These are phyloP conservation scores for Uria lomvia DNA, from an alignment of 2,113 vertebrate genomes.

Conservation along the genomic window DNA sequence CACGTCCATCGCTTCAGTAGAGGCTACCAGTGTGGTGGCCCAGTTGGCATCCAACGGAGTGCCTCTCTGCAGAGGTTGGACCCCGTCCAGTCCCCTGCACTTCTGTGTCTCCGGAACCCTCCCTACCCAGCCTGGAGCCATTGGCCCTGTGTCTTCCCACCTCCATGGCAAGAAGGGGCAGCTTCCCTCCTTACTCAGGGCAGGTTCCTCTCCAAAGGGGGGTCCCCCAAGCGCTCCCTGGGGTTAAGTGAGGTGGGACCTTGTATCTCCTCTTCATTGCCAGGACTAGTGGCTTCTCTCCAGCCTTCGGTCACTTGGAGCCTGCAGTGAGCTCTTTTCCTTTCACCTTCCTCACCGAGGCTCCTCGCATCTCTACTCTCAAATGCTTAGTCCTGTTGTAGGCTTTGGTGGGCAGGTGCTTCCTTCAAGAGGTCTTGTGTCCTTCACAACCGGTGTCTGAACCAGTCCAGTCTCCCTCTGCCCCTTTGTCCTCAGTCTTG, in stretches of 20 bases:
- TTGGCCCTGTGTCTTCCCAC: neutral
- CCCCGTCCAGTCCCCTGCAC: rapidly evolving
- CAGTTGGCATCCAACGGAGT: neutral
- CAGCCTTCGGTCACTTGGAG: rapidly evolving
- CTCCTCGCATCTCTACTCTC: neutral
- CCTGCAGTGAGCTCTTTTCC: neutral
- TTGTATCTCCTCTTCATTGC: rapidly evolving
- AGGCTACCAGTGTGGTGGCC: too few relatives aligned
- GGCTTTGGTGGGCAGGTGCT: neutral
- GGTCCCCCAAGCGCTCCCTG: rapidly evolving
- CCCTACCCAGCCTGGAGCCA: neutral
- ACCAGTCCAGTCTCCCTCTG: neutral
- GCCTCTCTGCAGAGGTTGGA: neutral
- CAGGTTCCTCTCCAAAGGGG: too few relatives aligned
- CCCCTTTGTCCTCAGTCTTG: neutral
- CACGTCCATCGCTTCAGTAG: neutral
- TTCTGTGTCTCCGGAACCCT: neutral
- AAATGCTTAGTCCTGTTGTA: neutral
- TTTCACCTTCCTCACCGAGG: too few relatives aligned
- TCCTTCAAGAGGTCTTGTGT: neutral
- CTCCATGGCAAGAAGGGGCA: neutral
- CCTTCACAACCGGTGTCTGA: neutral
- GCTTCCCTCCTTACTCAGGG: neutral
- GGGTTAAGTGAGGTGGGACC: neutral
- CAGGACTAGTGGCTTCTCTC: neutral